These are phyloP conservation scores for Xestia xanthographa DNA, from an alignment of 2,888 invertebrate genomes.

Conservation along the genomic window DNA sequence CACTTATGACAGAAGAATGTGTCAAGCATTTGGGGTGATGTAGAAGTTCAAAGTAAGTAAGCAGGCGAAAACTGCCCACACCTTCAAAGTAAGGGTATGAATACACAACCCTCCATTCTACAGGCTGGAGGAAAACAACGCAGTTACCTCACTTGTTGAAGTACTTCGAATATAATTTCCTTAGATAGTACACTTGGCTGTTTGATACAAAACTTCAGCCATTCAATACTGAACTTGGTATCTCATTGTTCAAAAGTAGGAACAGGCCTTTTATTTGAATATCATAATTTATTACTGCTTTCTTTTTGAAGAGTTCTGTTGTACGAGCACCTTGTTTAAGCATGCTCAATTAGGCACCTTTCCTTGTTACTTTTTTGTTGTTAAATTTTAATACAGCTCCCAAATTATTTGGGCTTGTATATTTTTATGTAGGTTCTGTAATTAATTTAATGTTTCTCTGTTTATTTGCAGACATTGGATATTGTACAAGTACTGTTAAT, in stretches of 20 bases:
- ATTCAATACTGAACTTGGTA: slow-evolving; percentile 49
- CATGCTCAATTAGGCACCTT: slow-evolving; percentile 24
- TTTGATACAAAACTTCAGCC: slow-evolving; percentile 46
- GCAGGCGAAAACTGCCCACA: not conserved
- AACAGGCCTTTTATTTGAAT: slow-evolving; percentile 16
- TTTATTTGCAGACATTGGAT: not conserved
- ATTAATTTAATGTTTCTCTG: not conserved
- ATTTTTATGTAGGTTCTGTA: not conserved
- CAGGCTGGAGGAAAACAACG: not conserved
- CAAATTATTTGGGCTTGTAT: slow-evolving; percentile 5
- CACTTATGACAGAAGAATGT: not conserved
- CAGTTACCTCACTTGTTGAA: slow-evolving; percentile 13
- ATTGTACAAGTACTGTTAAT: not conserved
- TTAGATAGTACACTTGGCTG: slow-evolving; percentile 22
- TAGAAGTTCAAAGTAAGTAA: not conserved
- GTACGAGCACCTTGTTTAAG: slow-evolving; percentile 24
- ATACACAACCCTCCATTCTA: not conserved
- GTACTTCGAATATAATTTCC: slow-evolving; percentile 32
- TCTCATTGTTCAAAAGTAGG: slow-evolving; percentile 43
- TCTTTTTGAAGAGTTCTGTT: slow-evolving; percentile 35
- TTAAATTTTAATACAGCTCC: not conserved
- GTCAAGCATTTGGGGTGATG: not conserved
- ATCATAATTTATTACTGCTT: slow-evolving; percentile 37
- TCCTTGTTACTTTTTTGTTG: slow-evolving; percentile 27
- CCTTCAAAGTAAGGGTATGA: not conserved